Percentiles rank a stretch among this genome's conserved stretches.
Conservation (phyloP, 2,797 vertebrate species). For the Carduelis carduelis region DNA sequence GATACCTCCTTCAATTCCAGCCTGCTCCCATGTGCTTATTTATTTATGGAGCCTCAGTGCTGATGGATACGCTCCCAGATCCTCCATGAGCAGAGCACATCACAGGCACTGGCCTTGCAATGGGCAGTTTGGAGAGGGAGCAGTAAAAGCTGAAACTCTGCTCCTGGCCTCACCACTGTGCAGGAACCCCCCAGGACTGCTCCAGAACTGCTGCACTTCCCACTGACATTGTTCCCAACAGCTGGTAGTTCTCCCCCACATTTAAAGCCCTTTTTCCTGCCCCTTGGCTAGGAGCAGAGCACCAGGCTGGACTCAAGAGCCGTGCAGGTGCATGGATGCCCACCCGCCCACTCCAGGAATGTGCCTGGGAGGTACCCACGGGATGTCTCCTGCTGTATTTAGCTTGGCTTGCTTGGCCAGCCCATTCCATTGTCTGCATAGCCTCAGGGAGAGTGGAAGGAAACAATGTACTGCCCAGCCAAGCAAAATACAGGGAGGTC, state of each 20-base stretch:
- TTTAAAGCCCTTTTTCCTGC: not conserved
- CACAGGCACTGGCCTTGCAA: not conserved
- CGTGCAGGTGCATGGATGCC: rapidly evolving
- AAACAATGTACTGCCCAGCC: not conserved
- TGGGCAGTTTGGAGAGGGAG: not conserved
- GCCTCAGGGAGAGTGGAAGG: not conserved
- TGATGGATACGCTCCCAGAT: not conserved
- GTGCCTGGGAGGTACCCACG: not conserved
- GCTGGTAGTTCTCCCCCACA: not conserved
- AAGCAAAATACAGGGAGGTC: not conserved
- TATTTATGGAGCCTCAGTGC: conserved; percentile 17
- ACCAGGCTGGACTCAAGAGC: not conserved
- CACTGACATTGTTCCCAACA: not conserved
- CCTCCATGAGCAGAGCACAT: not conserved
- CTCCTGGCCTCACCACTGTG: not conserved
- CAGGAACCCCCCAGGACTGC: rapidly evolving
- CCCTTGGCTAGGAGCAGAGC: rapidly evolving
- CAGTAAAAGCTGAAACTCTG: not conserved
- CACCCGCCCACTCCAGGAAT: rapidly evolving
- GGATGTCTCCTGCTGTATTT: not conserved
- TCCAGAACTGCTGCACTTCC: not conserved
- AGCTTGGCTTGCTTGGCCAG: not conserved
- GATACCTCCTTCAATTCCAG: conserved; percentile 8
- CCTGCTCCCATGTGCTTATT: conserved; percentile 25
- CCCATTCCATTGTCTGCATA: not conserved